These are phyloP conservation scores for Halyomorpha halys DNA, from an alignment of 1,140 invertebrate species.

Conservation along the genomic window DNA sequence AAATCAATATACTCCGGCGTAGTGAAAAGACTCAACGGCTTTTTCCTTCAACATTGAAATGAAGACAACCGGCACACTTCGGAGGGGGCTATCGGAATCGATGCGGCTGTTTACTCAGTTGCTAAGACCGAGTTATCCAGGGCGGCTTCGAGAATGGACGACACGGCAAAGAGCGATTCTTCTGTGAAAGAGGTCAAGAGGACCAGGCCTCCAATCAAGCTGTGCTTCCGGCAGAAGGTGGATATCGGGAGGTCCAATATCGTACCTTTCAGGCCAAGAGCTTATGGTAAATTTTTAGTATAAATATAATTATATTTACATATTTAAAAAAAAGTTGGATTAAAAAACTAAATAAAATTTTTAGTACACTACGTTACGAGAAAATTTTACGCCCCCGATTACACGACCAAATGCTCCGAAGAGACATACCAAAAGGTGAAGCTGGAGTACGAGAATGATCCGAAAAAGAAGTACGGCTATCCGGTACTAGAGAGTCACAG, in stretches of 20 bases:
- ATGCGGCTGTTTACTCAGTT: constrained; percentile 23
- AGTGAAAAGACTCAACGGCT: neutral
- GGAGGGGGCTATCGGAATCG: neutral
- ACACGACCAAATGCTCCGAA: constrained; percentile 14
- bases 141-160: neutral
- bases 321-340: too few relatives aligned
- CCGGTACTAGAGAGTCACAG: constrained; percentile 28
- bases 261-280: constrained; percentile 24
- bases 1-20: constrained; percentile 7
- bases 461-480: constrained; percentile 23
- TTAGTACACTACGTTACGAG: constrained; percentile 28
- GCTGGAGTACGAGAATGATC: constrained; percentile 22
- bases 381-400: constrained; percentile 29
- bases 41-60: neutral
- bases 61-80: neutral
- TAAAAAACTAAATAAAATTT: constrained; percentile 5
- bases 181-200: neutral
- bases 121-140: neutral
- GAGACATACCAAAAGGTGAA: constrained; percentile 23
- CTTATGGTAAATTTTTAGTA: constrained; percentile 22
- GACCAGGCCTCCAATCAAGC: constrained; percentile 26
- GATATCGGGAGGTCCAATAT: constrained; percentile 28
- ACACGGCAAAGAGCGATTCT: neutral
- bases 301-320: neutral
- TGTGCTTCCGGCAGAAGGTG: constrained; percentile 28